phyloP scores from a whole-genome alignment of 2,888 invertebrate genomes.

The Drosophila koepferae region DNA sequence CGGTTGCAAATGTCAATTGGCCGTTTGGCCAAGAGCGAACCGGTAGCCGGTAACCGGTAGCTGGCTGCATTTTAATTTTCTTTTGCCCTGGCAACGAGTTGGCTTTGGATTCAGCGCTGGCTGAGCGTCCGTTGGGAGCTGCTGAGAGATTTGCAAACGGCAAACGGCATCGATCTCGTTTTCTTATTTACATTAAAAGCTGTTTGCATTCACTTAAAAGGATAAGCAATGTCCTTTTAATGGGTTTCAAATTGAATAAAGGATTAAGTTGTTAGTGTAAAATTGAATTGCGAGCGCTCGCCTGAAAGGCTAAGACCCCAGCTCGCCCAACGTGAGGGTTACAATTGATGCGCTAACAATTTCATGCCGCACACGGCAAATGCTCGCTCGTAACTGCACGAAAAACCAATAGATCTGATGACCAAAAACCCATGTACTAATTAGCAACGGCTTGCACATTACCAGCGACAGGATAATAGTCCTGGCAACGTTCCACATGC shows the following conservation, averaged over 20 bases:
- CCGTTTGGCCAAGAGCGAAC: constrained; percentile 62
- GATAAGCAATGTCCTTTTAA: constrained; percentile 86
- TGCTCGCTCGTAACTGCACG: constrained; percentile 10
- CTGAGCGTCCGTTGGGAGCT: constrained; percentile 28
- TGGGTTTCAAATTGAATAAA: constrained; percentile 86
- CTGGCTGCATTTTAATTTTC: constrained; percentile 75
- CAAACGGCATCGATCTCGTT: constrained; percentile 83
- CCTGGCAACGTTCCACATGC: constrained; percentile 52
- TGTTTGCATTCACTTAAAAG: constrained; percentile 85
- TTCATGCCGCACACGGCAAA: constrained; percentile 58
- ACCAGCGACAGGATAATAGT: constrained; percentile 52
- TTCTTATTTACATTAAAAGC: constrained; percentile 85
- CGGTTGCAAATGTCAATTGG: constrained; percentile 82
- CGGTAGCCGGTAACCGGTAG: constrained; percentile 58
- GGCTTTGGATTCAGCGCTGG: constrained; percentile 7
- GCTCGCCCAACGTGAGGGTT: constrained; percentile 42
- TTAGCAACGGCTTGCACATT: constrained; percentile 74
- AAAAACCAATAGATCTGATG: constrained; percentile 61
- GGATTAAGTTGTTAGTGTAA: constrained; percentile 85
- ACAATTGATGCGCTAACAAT: constrained; percentile 42
- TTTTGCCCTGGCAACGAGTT: constrained; percentile 36
- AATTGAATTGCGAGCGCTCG: constrained; percentile 82
- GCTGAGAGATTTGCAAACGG: constrained; percentile 58
- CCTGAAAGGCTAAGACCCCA: constrained; percentile 54
- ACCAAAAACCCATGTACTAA: constrained; percentile 59